These are phyloP conservation scores for Phania funesta DNA, from an alignment of 2,888 invertebrate genomes.

Conservation along the genomic window DNA sequence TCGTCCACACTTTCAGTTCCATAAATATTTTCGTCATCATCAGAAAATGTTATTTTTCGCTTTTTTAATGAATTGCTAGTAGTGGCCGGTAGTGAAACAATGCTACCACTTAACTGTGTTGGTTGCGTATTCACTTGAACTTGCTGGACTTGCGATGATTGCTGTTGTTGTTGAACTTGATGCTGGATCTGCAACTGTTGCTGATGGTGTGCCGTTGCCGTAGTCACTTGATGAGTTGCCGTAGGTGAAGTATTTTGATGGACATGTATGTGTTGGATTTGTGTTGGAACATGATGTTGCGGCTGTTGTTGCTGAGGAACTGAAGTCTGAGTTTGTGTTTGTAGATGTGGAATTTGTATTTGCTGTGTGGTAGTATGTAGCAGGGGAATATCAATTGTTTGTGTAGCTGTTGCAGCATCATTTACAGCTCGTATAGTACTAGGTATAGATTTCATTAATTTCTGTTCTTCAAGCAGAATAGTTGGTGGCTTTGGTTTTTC, in stretches of 20 bases:
- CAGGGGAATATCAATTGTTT: slow-evolving; percentile 65
- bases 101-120: slow-evolving; percentile 71
- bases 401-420: slow-evolving; percentile 73
- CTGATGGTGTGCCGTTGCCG: slow-evolving; percentile 73
- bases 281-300: slow-evolving; percentile 77
- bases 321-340: slow-evolving; percentile 70
- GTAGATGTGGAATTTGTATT: slow-evolving; percentile 77
- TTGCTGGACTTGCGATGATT: slow-evolving; percentile 56
- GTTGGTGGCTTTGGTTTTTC: slow-evolving; percentile 78
- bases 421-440: slow-evolving; percentile 78
- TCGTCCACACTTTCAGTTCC: slow-evolving; percentile 79
- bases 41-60: slow-evolving; percentile 79
- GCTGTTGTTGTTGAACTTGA: slow-evolving; percentile 62
- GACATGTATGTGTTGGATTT: slow-evolving; percentile 77
- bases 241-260: slow-evolving; percentile 72
- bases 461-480: slow-evolving; percentile 76
- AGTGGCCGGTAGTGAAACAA: slow-evolving; percentile 72
- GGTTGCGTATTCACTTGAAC: slow-evolving; percentile 72
- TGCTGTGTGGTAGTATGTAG: slow-evolving; percentile 72
- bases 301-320: slow-evolving; percentile 69
- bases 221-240: slow-evolving; percentile 52
- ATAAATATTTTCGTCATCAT: slow-evolving; percentile 79
- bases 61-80: slow-evolving; percentile 73
- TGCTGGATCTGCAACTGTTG: slow-evolving; percentile 77
- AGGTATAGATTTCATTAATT: slow-evolving; percentile 80